These are phyloP conservation scores for Leptosomus discolor DNA, from an alignment of 2,113 vertebrate species.

Conservation along the genomic window DNA sequence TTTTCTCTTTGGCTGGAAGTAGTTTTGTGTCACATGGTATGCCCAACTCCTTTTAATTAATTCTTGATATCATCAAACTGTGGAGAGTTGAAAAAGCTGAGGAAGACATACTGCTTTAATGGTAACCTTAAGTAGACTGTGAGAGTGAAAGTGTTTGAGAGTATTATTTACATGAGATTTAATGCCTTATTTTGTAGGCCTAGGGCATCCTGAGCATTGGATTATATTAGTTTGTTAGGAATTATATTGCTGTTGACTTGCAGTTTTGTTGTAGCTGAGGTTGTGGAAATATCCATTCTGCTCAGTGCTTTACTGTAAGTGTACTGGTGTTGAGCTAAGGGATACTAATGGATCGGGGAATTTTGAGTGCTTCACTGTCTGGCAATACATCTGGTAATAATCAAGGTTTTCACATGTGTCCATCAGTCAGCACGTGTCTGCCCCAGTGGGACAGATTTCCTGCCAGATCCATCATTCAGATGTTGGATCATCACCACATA, in stretches of 20 bases:
- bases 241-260: background rate
- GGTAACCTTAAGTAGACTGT: background rate
- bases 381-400: background rate
- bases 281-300: background rate
- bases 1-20: background rate
- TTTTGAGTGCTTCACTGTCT: background rate
- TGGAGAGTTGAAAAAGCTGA: background rate
- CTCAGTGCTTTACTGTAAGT: background rate
- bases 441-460: conserved; percentile 13
- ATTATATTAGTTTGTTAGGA: background rate
- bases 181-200: background rate
- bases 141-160: background rate
- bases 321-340: background rate
- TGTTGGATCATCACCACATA: conserved; percentile 17
- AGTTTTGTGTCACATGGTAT: background rate
- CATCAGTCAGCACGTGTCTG: background rate
- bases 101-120: background rate
- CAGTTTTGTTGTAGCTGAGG: background rate
- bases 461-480: conserved; percentile 3
- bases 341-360: background rate
- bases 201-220: background rate
- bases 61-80: background rate
- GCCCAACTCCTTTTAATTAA: background rate
- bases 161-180: background rate
- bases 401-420: background rate